Evolutionary conservation across 2,797 vertebrate genomes (phyloP), one percentile per base, ranked within the genome.

Genomic region (Galagoides demidoff): DNA sequence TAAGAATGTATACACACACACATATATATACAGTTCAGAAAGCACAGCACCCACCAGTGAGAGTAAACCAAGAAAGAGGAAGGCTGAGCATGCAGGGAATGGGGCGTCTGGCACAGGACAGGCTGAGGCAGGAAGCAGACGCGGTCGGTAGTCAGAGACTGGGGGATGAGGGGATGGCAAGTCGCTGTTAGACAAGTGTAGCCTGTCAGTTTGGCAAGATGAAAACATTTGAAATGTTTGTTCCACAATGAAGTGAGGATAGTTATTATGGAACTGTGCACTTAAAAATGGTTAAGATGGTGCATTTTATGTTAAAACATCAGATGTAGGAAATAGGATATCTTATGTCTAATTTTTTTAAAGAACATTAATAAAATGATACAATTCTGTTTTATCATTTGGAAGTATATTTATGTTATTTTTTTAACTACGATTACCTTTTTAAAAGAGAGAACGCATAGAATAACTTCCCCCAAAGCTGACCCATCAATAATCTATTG

Each of bases 241-340:
- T 7, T 20, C 9, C 66, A 20, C 22, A 55, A 52, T 7, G 2
- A 2, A 0, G 3, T 10, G 16, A 3, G 4, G 8, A 14, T 2
- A 9, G 39, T 13, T 8, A 22, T 31, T 7, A 4, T 1, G 3
- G 55, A 25, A 12, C 52, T 13, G 7, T 7, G 3, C 19, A 11
- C 29, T 57, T 8, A 52, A 57, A 78, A 59, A 31, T 3, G 29
- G 66, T 22, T 2, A 59, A 2, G 27, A 39, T 2, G 5, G 64
- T 3, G 17, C 34, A 19, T 37, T 23, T 6, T 12, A 52, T 4
- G 0, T 10, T 29, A 37, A 43, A 16, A 37, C 0, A 2, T 6
- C 64, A 73, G 66, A 45, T 20, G 7, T 22, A 13, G 23, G 5
- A 11, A 37, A 25, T 63, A 2, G 37, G 43, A 74, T 8, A 45